These are phyloP conservation scores for Galago senegalensis DNA, from an alignment of 2,797 vertebrate genomes.

Conservation along the genomic window DNA sequence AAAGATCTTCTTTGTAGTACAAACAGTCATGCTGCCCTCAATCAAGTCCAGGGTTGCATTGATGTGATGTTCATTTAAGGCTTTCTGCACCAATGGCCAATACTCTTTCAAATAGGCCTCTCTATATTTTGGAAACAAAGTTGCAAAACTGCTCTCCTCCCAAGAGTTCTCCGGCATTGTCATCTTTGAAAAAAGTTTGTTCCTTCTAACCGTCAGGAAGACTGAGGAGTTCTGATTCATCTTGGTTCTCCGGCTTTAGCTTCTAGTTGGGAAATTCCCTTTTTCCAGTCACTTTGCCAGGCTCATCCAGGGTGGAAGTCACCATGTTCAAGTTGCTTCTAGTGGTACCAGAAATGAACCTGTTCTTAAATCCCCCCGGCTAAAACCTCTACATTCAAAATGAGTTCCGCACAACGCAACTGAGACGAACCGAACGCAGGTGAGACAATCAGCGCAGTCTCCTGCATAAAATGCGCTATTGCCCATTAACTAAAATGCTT, in stretches of 20 bases:
- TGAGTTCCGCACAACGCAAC: background rate
- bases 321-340: slow-evolving; percentile 55
- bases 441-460: background rate
- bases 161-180: slow-evolving; percentile 85
- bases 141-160: slow-evolving; percentile 99
- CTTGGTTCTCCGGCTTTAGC: slow-evolving; percentile 47
- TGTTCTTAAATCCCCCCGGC: background rate
- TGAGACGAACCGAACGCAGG: fast-evolving
- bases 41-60: slow-evolving; percentile 95
- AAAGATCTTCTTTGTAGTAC: slow-evolving; percentile 96
- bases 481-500: fast-evolving
- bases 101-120: slow-evolving; percentile 95
- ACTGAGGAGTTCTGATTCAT: slow-evolving; percentile 92
- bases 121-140: slow-evolving; percentile 97
- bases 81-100: too few relatives aligned
- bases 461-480: fast-evolving
- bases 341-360: background rate
- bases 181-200: slow-evolving; percentile 70
- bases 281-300: fast-evolving
- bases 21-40: slow-evolving; percentile 97
- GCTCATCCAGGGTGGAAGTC: fast-evolving
- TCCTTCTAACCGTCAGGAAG: slow-evolving; percentile 99
- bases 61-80: slow-evolving; percentile 83
- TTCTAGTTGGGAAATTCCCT: slow-evolving; percentile 52
- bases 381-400: background rate